Conservation (phyloP, 2,797 vertebrate species). For the Phalanger gymnotis region DNA sequence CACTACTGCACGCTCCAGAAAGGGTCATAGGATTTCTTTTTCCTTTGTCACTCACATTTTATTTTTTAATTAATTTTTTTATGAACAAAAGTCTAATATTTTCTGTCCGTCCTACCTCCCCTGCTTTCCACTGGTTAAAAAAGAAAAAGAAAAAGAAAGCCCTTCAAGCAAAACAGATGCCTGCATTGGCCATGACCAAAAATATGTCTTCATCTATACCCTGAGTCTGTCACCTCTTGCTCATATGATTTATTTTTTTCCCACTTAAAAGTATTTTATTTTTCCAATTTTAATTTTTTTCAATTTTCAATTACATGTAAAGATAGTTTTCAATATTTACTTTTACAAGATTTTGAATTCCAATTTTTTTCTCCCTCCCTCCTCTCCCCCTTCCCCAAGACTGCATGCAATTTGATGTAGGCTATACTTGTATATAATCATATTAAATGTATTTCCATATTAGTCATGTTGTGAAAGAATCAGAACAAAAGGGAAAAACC, state of each 20-base stretch:
- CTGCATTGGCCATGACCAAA: neutral
- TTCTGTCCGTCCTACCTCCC: neutral
- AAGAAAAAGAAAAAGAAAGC: neutral
- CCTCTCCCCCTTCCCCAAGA: too few relatives aligned
- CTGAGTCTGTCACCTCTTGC: neutral
- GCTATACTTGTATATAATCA: too few relatives aligned
- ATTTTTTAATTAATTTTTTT: neutral
- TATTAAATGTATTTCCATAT: too few relatives aligned
- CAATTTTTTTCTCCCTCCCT: too few relatives aligned
- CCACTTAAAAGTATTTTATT: too few relatives aligned
- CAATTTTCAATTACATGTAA: too few relatives aligned
- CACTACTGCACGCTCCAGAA: neutral
- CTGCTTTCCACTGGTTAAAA: neutral
- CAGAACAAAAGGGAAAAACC: too few relatives aligned
- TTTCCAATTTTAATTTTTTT: too few relatives aligned
- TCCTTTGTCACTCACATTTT: neutral
- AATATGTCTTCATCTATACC: neutral
- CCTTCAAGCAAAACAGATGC: neutral
- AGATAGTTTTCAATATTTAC: too few relatives aligned
- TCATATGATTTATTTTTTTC: neutral
- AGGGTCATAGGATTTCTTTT: neutral
- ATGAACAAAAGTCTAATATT: neutral
- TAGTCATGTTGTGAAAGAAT: too few relatives aligned
- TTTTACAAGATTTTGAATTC: too few relatives aligned
- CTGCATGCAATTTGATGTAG: too few relatives aligned